Base-by-base conservation (phyloP, 2,113 vertebrate genomes). In the Planiliza haematocheilus region DNA sequence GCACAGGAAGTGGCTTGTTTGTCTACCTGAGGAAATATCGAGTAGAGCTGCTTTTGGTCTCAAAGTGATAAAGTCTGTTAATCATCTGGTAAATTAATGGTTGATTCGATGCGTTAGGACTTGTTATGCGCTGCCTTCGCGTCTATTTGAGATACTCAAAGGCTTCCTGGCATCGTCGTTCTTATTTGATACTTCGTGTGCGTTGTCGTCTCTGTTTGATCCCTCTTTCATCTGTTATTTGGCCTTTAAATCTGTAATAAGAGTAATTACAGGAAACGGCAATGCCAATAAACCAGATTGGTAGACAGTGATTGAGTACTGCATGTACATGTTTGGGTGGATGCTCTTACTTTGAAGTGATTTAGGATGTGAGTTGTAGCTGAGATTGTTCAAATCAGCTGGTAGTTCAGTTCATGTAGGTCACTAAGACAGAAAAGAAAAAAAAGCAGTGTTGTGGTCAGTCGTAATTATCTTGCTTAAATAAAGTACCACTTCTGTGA, bases 221-320 rank as follows among this genome's bases (percentile, higher is more conserved):
- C 59, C 34, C 14, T 49, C 68, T 83, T 80, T 72, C 79, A 82
- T 87, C 59, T 79, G n/a, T 76, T 59, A 66, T 75, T 83, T 85
- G 55, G 50, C 74, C 58, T 82, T 74, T 66, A 70, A 76, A 82
- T 82, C 80, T 86, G 57, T 82, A 84, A 72, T 74, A 81, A 59
- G 45, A 49, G 53, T 83, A 82, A 84, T 83, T 79, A 83, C 68
- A 87, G 83, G 79, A 82, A 88, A 82, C 45, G 2, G 34, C 63
- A 56, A 38, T 46, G 46, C 73, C 42, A 65, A 56, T 63, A 77
- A 82, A 79, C 74, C 63, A 61, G 60, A 70, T n/a, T 67, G 57
- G 51, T 36, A 64, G 61, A 72, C 65, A 70, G 67, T 45, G 60
- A 51, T 41, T 42, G 50, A 56, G 66, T 56, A 52, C 49, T 57